These are phyloP conservation scores for Catharus ustulatus DNA, from an alignment of 2,797 vertebrate species.

Conservation along the genomic window DNA sequence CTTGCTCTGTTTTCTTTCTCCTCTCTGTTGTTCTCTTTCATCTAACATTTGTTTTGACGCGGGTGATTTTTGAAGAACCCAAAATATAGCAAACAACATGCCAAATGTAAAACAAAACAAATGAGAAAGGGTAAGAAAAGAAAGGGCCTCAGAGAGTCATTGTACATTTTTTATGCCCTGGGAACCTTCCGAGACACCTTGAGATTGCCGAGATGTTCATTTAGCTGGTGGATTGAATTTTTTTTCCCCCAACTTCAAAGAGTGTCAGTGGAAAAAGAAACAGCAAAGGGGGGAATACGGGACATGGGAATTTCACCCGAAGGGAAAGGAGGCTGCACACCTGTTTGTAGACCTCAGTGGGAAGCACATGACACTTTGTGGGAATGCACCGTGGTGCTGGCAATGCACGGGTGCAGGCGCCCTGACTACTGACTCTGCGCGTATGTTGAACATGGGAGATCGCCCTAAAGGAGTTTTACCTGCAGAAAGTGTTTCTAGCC, in stretches of 20 bases:
- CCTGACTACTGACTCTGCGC: neutral
- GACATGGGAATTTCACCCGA: neutral
- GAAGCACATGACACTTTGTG: neutral
- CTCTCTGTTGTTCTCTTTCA: neutral
- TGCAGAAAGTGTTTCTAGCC: neutral
- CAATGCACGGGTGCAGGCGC: rapidly evolving
- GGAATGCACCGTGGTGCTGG: neutral
- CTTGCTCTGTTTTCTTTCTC: neutral
- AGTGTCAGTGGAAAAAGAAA: constrained; percentile 59
- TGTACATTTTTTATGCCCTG: constrained; percentile 70
- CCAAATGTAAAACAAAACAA: neutral
- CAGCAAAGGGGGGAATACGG: constrained; percentile 27
- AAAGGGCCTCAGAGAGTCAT: neutral
- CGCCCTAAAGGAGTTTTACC: rapidly evolving
- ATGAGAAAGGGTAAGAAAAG: neutral
- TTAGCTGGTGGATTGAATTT: constrained; percentile 52
- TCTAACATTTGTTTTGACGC: constrained; percentile 21
- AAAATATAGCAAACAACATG: constrained; percentile 9
- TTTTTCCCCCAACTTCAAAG: neutral
- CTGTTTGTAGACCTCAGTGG: neutral
- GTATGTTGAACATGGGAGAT: neutral
- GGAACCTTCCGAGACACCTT: constrained; percentile 45
- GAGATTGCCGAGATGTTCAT: constrained; percentile 59
- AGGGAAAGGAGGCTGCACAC: neutral
- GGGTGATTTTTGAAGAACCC: neutral